Conservation (phyloP, 2,113 vertebrate species). For the Colaptes auratus region DNA sequence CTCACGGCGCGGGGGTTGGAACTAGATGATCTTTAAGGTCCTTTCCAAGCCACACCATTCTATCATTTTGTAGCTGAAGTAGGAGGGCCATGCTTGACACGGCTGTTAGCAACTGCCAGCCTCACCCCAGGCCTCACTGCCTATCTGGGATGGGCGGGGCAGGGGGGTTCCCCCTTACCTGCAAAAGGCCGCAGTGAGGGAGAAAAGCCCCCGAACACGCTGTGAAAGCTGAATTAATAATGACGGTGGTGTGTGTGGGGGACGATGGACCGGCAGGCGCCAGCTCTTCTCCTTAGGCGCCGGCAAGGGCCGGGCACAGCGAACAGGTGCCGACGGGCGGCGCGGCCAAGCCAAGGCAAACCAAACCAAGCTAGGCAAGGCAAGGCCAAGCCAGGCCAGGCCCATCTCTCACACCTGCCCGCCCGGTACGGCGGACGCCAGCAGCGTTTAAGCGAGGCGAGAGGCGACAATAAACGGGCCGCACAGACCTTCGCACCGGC, state of each 20-base stretch:
- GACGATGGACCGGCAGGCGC: background rate
- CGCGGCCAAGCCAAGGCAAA: background rate
- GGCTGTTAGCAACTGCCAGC: rapidly evolving
- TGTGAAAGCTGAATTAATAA: background rate
- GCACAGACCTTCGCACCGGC: background rate
- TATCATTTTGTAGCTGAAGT: too few species aligned
- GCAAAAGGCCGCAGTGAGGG: background rate
- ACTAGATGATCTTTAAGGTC: too few species aligned
- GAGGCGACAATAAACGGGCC: background rate
- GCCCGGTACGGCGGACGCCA: background rate
- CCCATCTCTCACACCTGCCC: background rate
- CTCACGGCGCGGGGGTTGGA: too few species aligned
- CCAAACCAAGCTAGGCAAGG: too few species aligned
- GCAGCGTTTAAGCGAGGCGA: background rate
- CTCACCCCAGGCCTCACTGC: background rate
- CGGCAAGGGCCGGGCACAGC: background rate
- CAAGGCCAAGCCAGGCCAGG: background rate
- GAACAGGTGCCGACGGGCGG: background rate
- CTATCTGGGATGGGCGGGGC: too few species aligned
- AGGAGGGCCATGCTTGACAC: rapidly evolving
- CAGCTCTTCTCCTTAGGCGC: background rate
- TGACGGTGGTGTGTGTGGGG: rapidly evolving
- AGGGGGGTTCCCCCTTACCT: background rate
- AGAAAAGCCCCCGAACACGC: background rate
- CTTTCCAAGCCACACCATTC: too few species aligned